Percentiles rank a stretch among this genome's conserved stretches.
These are phyloP conservation scores for Theodoxus fluviatilis DNA, from an alignment of 2,888 invertebrate species.

Conservation along the genomic window DNA sequence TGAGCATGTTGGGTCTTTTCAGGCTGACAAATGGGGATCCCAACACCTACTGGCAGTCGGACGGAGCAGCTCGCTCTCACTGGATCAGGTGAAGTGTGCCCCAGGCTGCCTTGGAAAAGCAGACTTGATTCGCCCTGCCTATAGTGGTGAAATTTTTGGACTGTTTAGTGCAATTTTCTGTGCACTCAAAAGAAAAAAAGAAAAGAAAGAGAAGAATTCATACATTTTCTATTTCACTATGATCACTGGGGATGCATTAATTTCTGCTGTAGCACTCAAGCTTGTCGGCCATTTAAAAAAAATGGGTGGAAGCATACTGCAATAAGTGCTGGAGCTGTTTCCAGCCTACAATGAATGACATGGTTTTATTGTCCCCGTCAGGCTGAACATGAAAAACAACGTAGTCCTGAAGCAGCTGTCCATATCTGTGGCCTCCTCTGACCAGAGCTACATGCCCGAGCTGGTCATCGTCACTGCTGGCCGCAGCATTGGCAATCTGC, in stretches of 20 bases:
- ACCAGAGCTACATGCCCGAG: conserved; percentile 65
- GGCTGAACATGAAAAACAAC: conserved; percentile 54
- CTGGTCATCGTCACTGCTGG: conserved; percentile 58
- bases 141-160: too few species aligned
- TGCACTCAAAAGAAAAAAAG: too few species aligned
- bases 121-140: too few species aligned
- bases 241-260: too few species aligned
- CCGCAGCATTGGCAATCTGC: conserved; percentile 44
- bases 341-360: too few species aligned
- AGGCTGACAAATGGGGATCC: conserved; percentile 52
- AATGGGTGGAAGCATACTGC: too few species aligned
- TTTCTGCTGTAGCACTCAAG: too few species aligned
- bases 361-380: conserved; percentile 31
- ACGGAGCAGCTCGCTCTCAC: conserved; percentile 62
- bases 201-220: too few species aligned
- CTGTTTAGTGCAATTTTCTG: too few species aligned
- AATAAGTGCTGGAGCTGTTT: too few species aligned
- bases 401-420: conserved; percentile 61
- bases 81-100: conserved; percentile 66
- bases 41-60: conserved; percentile 63
- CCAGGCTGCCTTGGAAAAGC: too few species aligned
- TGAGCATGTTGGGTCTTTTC: conserved; percentile 22
- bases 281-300: too few species aligned
- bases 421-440: conserved; percentile 55
- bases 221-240: not conserved